phyloP scores from a whole-genome alignment of 2,888 invertebrate genomes.

The Strigamia transsilvanica region DNA sequence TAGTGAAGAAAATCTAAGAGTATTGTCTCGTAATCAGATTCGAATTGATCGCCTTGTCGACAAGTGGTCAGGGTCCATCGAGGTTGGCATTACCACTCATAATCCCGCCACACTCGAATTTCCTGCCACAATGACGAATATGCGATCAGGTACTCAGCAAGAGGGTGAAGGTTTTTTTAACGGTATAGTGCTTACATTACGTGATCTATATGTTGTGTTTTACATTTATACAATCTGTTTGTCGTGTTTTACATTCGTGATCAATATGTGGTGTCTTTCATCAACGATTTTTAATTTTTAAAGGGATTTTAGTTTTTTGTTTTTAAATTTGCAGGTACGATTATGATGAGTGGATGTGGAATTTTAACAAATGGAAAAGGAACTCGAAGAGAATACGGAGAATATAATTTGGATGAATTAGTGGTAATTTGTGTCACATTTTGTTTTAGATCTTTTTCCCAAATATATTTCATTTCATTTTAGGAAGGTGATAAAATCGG shows the following conservation, averaged over 20 bases:
- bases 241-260: not conserved
- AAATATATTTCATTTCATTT: not conserved
- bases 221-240: not conserved
- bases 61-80: constrained; percentile 94
- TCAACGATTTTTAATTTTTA: not conserved
- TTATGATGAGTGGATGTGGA: constrained; percentile 91
- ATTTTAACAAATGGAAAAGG: constrained; percentile 96
- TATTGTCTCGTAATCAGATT: constrained; percentile 68
- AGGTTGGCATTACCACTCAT: constrained; percentile 93
- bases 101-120: constrained; percentile 88
- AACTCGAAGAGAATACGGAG: constrained; percentile 89
- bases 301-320: not conserved
- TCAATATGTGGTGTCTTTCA: not conserved
- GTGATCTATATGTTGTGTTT: constrained; percentile 34
- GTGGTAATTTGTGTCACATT: constrained; percentile 68
- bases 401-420: constrained; percentile 91
- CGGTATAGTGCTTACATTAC: constrained; percentile 5
- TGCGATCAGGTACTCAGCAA: constrained; percentile 88
- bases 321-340: constrained; percentile 61
- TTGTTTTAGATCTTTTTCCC: not conserved
- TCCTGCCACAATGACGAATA: constrained; percentile 97
- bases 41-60: constrained; percentile 90
- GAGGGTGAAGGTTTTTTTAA: constrained; percentile 61
- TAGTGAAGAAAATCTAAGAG: constrained; percentile 23
- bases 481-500: constrained; percentile 91